Evolutionary conservation across 1,140 invertebrate genomes (phyloP), one percentile per base, ranked within the genome.

Genomic region (Caenorhabditis inopinata): DNA sequence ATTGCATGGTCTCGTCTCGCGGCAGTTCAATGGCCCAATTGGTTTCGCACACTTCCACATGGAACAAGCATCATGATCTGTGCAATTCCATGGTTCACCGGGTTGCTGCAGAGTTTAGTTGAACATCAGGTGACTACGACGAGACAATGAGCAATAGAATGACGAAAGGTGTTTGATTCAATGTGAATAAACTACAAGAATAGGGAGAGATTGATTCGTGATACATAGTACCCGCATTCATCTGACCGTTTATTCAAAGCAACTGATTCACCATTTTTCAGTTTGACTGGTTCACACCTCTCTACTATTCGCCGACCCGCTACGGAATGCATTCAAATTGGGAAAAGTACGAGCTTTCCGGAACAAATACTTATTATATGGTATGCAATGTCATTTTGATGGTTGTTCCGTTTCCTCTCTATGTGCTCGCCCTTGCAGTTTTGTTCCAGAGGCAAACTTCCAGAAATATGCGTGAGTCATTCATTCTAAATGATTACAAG

Each of bases 1-100:
- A 73, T 84, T 27, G 83, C 83, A 11, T 84, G 83, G 83, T 84
- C 83, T 5, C 73, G 83, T 68, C 58, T 83, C 18, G 83, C 83
- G 18, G 83, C 83, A 4, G 82, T 84, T 21, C 76, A 81, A 62
- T 83, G 76, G 76, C 83, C 83, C 7, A 84, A 84, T 42, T 84
- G 83, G 83, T 84, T 84, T 73, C 76, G 83, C 42, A 78, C 38
- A 74, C 14, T 81, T 21, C 23, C 82, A 42, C 29, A 80, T 46
- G 53, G 80, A 35, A 75, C 42, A 4, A 84, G 83, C 49, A 78
- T 78, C 12, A 25, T 78, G 35, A 84, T 84, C 3, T 83, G 82
- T 68, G 81, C 79, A 14, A 16, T 79, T 25, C 83, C 83, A 42
- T 84, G 83, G 83, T 77, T 84, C 68, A 46, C 79, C 48, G 83